Base-by-base conservation (phyloP, 1,140 invertebrate species). In the Maniola jurtina region DNA sequence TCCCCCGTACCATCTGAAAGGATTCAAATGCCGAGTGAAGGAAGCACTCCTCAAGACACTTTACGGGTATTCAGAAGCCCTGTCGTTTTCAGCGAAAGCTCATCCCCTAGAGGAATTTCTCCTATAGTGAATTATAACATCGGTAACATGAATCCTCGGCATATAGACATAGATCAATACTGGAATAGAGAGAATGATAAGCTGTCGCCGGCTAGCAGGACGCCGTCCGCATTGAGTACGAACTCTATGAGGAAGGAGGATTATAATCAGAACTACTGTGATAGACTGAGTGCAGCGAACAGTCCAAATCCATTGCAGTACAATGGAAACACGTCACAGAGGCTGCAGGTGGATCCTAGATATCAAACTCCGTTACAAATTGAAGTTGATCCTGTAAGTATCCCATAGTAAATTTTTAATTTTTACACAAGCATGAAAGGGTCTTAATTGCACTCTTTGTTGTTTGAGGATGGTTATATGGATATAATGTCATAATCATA, bases 311-410 rank as follows among this genome's bases (percentile, higher is more conserved):
- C 54, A 78, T 82, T 84, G 61, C 81, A 88, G 66, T 84, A 85
- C 66, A 89, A 88, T 73, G 87, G 88, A 10, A 90, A 89, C 73
- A 59, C 83, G 64, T 66, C 75, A 6, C 78, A 79, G 61, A 72
- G 75, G 11, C 45, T 70, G 57, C 64, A 74, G 64, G 81, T 91
- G 5, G 83, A 89, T 66, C 56, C 79, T 6, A 83, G 89, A 75
- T 90, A 91, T 74, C 83, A 86, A 63, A 90, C 80, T 54, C 93
- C 93, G 11, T 90, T 94, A 63, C 91, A 93, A 61, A 90, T 95
- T 54, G 91, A 95, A 64, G 93, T 95, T 61, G 93, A 95, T 86
- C 92, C 93, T 71, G 94, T 95, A 92, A 91, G 93, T 93, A 58
- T 40, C 5, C 15, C 33, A 25, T 4, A 25, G 4, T n/a, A 25